Conservation (phyloP, 2,113 vertebrate genomes). For the Leptobrachium leishanense region DNA sequence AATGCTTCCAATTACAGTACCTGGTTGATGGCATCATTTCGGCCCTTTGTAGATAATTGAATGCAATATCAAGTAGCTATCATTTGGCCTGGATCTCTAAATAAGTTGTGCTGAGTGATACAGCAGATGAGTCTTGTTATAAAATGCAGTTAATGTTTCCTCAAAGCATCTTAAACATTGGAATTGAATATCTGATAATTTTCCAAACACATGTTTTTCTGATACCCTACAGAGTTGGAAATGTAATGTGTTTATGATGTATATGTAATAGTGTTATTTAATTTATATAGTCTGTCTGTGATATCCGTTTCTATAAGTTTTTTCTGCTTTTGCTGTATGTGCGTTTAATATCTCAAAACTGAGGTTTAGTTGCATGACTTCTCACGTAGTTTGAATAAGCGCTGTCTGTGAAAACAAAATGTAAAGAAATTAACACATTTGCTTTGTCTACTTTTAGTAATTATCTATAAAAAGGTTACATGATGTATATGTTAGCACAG, state of each 20-base stretch:
- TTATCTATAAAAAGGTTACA: too few relatives aligned
- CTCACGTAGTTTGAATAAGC: too few relatives aligned
- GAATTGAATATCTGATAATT: conserved; percentile 26
- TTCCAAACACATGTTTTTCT: conserved; percentile 24
- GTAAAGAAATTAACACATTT: too few relatives aligned
- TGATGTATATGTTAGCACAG: too few relatives aligned
- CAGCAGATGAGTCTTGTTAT: conserved; percentile 35
- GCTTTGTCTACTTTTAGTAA: too few relatives aligned
- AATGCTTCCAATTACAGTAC: neutral
- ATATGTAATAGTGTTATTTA: neutral
- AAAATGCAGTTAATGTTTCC: neutral
- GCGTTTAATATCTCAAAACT: too few relatives aligned
- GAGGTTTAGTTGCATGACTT: too few relatives aligned
- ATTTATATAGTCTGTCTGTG: conserved; percentile 1
- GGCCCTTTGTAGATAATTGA: conserved; percentile 12
- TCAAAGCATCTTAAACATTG: conserved; percentile 18
- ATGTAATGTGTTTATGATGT: conserved; percentile 16
- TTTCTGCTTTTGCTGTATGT: too few relatives aligned
- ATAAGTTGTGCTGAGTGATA: neutral
- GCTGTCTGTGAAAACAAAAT: too few relatives aligned
- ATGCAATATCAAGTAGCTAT: neutral
- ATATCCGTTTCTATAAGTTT: conserved; percentile 3
- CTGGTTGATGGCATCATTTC: neutral
- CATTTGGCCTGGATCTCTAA: neutral
- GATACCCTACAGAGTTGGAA: conserved; percentile 29